phyloP scores from a whole-genome alignment of 2,888 invertebrate genomes.

The Caenorhabditis plicata region DNA sequence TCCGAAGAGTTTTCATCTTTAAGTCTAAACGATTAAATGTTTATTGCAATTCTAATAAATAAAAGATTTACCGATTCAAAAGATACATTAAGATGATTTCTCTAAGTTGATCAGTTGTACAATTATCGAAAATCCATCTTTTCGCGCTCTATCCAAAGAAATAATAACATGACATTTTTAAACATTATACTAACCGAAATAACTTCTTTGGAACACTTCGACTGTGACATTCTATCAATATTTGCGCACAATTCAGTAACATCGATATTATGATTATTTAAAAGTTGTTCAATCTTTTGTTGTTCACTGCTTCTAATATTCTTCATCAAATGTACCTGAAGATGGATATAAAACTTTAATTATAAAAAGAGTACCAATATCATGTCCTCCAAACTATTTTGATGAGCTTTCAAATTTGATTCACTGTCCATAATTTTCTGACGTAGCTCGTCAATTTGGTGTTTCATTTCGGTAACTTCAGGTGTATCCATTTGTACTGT shows the following conservation, averaged over 20 bases:
- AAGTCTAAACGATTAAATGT: constrained; percentile 68
- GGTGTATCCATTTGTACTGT: constrained; percentile 28
- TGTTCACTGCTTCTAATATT: constrained; percentile 12
- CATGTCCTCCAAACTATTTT: constrained; percentile 69
- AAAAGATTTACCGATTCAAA: constrained; percentile 38
- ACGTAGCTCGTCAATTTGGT: constrained; percentile 57
- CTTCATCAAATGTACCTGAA: constrained; percentile 11
- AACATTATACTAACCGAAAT: constrained; percentile 11
- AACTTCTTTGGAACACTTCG: constrained; percentile 26
- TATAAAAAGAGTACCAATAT: constrained; percentile 1
- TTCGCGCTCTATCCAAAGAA: constrained; percentile 73
- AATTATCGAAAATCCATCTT: constrained; percentile 93
- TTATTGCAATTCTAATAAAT: neutral
- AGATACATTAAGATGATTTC: constrained; percentile 71
- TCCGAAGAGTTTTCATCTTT: constrained; percentile 76
- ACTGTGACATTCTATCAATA: constrained; percentile 6
- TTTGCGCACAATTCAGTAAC: constrained; percentile 1
- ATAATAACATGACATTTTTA: neutral
- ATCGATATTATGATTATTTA: constrained; percentile 9
- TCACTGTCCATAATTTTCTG: constrained; percentile 89
- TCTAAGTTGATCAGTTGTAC: constrained; percentile 79
- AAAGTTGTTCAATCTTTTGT: constrained; percentile 4
- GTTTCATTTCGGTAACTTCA: constrained; percentile 24
- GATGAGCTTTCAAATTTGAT: constrained; percentile 87
- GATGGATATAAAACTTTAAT: neutral